Percentiles rank a stretch among this genome's conserved stretches.
Conservation (phyloP, 2,113 vertebrate genomes). For the Butorides virescens region DNA sequence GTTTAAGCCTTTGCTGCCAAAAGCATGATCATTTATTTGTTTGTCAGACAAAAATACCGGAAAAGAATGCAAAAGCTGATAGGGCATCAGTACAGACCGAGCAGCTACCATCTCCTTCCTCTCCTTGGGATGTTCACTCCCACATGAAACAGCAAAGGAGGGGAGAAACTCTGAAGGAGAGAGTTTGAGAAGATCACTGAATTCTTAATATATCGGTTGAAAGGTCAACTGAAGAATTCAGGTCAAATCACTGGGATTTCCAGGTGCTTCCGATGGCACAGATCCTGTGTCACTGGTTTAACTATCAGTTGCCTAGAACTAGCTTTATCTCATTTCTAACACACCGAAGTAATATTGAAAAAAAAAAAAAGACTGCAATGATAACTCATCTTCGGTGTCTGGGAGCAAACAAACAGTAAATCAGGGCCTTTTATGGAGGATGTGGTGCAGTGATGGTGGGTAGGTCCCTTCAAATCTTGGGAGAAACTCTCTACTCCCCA, state of each 20-base stretch:
- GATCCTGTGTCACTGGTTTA: background rate
- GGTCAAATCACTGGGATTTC: background rate
- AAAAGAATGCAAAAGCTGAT: background rate
- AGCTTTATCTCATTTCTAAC: background rate
- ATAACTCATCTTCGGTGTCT: background rate
- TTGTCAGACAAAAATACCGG: background rate
- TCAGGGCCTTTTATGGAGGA: background rate
- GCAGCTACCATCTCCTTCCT: background rate
- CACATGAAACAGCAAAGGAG: background rate
- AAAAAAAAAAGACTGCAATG: background rate
- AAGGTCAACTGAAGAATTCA: background rate
- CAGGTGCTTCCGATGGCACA: background rate
- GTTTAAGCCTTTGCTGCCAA: conserved; percentile 9
- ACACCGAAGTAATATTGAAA: background rate
- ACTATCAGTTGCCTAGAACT: background rate
- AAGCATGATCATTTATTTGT: background rate
- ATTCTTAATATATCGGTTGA: background rate
- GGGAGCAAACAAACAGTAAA: background rate
- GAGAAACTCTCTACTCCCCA: background rate
- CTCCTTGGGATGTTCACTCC: background rate
- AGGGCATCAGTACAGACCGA: background rate
- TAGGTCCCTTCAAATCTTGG: background rate
- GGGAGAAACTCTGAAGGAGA: background rate
- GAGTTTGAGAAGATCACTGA: background rate
- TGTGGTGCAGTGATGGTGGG: background rate